A percentile compares a stretch with the other conserved stretches of the same genome.
These are phyloP conservation scores for Caenorhabditis remanei DNA, from an alignment of 1,140 invertebrate genomes.

Conservation along the genomic window DNA sequence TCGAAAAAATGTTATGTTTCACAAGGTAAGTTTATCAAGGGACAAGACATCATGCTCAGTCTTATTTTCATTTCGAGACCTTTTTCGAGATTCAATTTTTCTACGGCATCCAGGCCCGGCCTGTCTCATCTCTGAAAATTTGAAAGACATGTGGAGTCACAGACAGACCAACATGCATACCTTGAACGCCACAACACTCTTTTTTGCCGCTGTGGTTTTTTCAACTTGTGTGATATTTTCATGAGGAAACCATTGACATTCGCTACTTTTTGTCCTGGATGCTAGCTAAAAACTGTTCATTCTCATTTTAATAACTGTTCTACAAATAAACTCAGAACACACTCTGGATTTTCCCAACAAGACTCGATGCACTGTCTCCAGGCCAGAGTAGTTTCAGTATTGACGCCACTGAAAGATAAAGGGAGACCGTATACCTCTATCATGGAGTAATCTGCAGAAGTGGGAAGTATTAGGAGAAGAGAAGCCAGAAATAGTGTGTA, in stretches of 20 bases:
- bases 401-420: neutral
- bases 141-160: too few relatives aligned
- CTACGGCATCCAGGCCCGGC: too few relatives aligned
- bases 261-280: neutral
- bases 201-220: neutral
- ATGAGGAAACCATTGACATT: neutral
- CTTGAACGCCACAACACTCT: neutral
- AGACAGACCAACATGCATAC: neutral
- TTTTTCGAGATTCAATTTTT: too few relatives aligned
- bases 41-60: too few relatives aligned
- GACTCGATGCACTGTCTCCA: neutral
- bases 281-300: neutral
- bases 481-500: too few relatives aligned
- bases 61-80: too few relatives aligned
- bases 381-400: neutral
- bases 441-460: neutral
- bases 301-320: neutral
- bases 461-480: neutral
- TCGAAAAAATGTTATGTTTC: neutral
- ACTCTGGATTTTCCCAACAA: neutral
- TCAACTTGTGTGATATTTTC: neutral
- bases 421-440: neutral
- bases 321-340: neutral
- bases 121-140: too few relatives aligned
- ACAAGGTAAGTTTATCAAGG: too few relatives aligned